Evolutionary conservation across 2,797 vertebrate genomes (phyloP), one percentile per base, ranked within the genome.

Genomic region (Sebastes taczanowskii): DNA sequence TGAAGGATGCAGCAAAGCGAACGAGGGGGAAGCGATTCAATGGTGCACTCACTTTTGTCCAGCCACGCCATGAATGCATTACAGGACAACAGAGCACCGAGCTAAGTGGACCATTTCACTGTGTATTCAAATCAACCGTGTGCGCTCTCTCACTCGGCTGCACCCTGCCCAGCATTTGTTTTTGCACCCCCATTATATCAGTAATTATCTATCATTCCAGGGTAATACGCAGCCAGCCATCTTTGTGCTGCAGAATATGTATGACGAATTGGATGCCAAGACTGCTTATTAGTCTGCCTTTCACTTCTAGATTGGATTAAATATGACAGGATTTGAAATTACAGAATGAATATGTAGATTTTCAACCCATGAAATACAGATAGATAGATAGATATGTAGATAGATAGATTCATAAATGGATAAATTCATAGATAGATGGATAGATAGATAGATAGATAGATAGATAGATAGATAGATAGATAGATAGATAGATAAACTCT

Each of bases 191-290:
- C 80, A 85, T 94, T 92, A 91, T 90, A 91, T 88, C 58, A 71
- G 77, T 93, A 89, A 93, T 92, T 93, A 93, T 92, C 87, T 59
- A 78, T 92, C 87, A 90, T 91, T 86, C 81, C 65, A 53, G 83
- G 78, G 61, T 90, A 90, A 90, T 86, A 83, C 29, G 58, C 88
- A 85, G 81, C 77, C 83, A 85, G 80, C 80, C 65, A 11, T 91
- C 80, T 92, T 88, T 87, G 78, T 89, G 78, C 85, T 68, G 77
- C 82, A 83, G 74, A 93, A 92, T 90, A 77, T 84, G 77, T 80
- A 67, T 91, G 90, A 91, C 83, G 27, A 92, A 92, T 89, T 64
- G 29, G 83, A 92, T 90, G 91, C 79, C 85, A 92, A 86, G 83
- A 77, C 70, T 83, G 90, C 79, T 91, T 90, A 93, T 93, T 88